Evolutionary conservation across 2,888 invertebrate species (phyloP).

Genomic region (Conus canariensis): DNA sequence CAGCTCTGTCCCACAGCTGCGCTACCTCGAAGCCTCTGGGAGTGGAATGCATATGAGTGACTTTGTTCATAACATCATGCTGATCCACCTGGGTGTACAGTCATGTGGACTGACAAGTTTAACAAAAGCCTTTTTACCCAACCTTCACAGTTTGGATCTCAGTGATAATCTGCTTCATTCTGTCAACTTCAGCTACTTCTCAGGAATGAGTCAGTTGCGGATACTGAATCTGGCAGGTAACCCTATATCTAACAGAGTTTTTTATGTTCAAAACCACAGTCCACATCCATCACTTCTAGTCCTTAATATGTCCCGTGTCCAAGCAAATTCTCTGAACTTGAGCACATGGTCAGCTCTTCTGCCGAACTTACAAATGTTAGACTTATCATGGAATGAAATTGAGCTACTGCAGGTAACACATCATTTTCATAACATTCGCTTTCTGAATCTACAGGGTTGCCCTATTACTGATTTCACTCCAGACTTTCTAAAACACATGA

Average conservation of each 20-base stretch:
- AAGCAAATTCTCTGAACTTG: conserved; percentile 55
- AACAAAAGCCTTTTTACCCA: neutral
- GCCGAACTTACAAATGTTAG: neutral
- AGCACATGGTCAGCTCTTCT: neutral
- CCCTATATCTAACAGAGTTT: neutral
- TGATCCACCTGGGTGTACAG: neutral
- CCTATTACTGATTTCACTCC: neutral
- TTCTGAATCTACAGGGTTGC: conserved; percentile 29
- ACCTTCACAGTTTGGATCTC: neutral
- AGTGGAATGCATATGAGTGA: neutral
- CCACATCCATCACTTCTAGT: neutral
- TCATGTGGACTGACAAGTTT: neutral
- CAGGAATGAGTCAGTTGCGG: neutral
- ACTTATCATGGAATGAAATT: conserved; percentile 55
- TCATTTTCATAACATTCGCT: neutral
- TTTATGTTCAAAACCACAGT: neutral
- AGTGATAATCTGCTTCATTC: neutral
- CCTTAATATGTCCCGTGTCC: conserved; percentile 56
- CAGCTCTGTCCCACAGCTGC: neutral
- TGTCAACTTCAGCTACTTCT: neutral
- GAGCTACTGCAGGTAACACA: conserved; percentile 18
- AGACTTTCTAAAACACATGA: neutral
- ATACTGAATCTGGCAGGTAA: neutral
- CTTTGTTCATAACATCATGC: neutral
- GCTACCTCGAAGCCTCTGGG: neutral